phyloP scores from a whole-genome alignment of 2,888 invertebrate genomes.

The Drosophila kuntzei region DNA sequence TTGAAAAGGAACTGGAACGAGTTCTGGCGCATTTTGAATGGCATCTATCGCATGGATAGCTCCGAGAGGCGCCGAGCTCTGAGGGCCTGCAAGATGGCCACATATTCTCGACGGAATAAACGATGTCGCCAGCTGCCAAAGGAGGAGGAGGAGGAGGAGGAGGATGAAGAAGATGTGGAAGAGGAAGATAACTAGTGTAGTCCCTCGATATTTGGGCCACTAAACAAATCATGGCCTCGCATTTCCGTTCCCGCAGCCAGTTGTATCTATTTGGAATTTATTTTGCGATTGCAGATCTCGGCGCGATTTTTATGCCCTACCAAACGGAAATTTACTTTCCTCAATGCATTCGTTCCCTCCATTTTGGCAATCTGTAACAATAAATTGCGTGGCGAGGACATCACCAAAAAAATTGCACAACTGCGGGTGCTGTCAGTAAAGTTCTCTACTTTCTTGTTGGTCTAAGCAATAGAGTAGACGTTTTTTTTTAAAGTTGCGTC shows the following conservation, averaged over 20 bases:
- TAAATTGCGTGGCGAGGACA: constrained; percentile 48
- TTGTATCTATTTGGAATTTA: constrained; percentile 36
- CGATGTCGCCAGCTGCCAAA: neutral
- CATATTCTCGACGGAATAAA: neutral
- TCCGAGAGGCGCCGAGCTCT: constrained; percentile 30
- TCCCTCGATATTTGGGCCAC: constrained; percentile 13
- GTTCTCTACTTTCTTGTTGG: constrained; percentile 14
- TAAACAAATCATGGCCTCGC: constrained; percentile 31
- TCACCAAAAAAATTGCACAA: neutral
- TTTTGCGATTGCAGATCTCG: constrained; percentile 45
- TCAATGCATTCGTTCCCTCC: constrained; percentile 8
- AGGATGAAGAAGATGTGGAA: neutral
- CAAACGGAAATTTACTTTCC: constrained; percentile 53
- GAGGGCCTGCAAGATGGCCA: constrained; percentile 38
- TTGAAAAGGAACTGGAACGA: neutral
- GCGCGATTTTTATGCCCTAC: constrained; percentile 36
- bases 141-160: neutral
- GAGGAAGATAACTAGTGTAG: constrained; percentile 15
- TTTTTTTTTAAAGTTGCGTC: neutral
- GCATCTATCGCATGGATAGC: constrained; percentile 30
- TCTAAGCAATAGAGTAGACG: neutral
- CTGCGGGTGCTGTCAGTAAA: constrained; percentile 17
- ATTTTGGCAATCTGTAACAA: constrained; percentile 57
- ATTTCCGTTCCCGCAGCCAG: constrained; percentile 15
- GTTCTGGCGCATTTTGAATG: constrained; percentile 9